These are phyloP conservation scores for Simalia tracyae DNA, from an alignment of 2,797 vertebrate genomes.

Conservation along the genomic window DNA sequence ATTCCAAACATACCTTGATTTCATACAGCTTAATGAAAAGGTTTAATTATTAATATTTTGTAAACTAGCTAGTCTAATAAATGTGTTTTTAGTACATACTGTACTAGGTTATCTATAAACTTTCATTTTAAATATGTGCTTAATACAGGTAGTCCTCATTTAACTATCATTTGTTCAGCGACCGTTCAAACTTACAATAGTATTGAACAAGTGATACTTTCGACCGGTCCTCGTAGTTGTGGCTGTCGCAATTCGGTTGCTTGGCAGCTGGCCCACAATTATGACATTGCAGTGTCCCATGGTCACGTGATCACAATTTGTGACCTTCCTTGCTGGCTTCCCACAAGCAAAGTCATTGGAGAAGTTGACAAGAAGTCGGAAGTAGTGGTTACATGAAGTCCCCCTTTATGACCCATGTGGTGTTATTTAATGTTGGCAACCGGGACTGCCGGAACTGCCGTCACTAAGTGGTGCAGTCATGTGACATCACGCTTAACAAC, in stretches of 20 bases:
- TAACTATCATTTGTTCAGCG: not conserved
- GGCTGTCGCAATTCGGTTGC: not conserved
- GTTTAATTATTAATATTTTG: not conserved
- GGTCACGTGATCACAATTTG: not conserved
- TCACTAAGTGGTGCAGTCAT: not conserved
- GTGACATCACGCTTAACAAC: not conserved
- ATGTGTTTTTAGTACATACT: not conserved
- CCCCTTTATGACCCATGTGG: not conserved
- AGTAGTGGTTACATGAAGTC: not conserved
- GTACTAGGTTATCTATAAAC: not conserved
- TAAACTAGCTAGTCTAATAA: not conserved
- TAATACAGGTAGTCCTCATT: not conserved
- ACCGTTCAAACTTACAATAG: not conserved
- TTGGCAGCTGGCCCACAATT: not conserved
- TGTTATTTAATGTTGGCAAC: not conserved
- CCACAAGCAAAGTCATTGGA: not conserved
- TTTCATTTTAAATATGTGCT: not conserved
- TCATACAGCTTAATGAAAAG: not conserved
- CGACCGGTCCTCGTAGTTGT: not conserved
- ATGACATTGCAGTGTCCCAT: not conserved
- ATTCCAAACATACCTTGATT: not conserved
- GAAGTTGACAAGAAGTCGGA: not conserved
- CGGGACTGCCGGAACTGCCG: not conserved
- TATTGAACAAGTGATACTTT: not conserved
- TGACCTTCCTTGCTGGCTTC: not conserved